Evolutionary conservation across 2,797 vertebrate species (phyloP).

Genomic region (Trachops cirrhosus): DNA sequence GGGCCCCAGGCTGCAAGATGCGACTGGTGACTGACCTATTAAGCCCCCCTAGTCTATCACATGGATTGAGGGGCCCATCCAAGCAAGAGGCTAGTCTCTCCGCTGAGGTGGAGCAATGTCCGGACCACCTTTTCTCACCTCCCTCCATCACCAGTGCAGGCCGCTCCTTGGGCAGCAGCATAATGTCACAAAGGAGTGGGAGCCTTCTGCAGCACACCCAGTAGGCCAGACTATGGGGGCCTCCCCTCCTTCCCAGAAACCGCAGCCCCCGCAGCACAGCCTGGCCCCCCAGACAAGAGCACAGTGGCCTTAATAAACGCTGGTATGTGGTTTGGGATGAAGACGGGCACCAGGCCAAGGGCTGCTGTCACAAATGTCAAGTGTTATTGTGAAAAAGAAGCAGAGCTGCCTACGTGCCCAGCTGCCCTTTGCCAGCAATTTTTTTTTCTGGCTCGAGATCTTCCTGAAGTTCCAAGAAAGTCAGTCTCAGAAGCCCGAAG

Average conservation of each 20-base stretch:
- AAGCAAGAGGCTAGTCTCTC: background rate
- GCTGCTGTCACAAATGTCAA: constrained; percentile 49
- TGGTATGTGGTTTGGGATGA: constrained; percentile 42
- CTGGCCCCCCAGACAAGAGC: background rate
- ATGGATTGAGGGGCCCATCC: background rate
- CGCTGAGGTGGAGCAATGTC: background rate
- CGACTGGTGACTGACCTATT: background rate
- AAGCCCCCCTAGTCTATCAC: background rate
- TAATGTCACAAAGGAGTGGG: background rate
- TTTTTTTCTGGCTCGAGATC: background rate
- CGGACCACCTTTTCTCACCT: background rate
- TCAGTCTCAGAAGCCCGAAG: constrained; percentile 42
- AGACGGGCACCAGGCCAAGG: constrained; percentile 41
- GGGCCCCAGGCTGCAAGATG: background rate
- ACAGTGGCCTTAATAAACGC: constrained; percentile 9
- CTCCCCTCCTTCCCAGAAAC: background rate
- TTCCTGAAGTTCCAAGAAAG: constrained; percentile 48
- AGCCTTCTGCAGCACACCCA: background rate
- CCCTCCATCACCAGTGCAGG: background rate
- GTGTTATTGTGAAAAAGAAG: constrained; percentile 3
- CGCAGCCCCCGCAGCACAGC: background rate
- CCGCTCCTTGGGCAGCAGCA: background rate
- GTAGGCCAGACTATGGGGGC: background rate
- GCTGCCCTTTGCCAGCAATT: constrained; percentile 28
- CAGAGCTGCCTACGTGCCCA: constrained; percentile 26